A percentile compares a stretch with the other conserved stretches of the same genome.
Evolutionary conservation across 2,888 invertebrate genomes (phyloP).

Genomic region (Catocala nupta): DNA sequence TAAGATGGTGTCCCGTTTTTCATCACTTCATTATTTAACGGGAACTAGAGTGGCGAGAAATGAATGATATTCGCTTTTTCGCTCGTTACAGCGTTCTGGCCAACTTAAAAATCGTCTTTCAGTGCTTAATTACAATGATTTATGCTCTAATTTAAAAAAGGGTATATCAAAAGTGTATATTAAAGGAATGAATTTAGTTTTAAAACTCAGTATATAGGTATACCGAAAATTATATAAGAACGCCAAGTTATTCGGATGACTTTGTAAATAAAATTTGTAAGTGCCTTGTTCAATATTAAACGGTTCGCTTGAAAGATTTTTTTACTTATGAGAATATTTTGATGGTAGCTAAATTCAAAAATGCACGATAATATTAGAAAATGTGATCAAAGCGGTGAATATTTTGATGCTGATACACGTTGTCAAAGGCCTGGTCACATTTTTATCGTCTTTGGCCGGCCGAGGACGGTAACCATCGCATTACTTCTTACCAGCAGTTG

Average conservation of each 20-base stretch:
- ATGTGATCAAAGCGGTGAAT: conserved; percentile 7
- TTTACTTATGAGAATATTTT: conserved; percentile 4
- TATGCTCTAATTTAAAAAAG: conserved; percentile 24
- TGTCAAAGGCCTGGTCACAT: background rate
- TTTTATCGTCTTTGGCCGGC: too few relatives aligned
- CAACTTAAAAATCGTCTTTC: conserved; percentile 33
- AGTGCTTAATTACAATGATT: conserved; percentile 38
- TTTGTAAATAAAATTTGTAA: conserved; percentile 15
- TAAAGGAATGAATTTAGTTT: too few relatives aligned
- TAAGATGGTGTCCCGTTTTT: conserved; percentile 40
- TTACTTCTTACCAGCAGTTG: too few relatives aligned
- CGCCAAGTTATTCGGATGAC: background rate
- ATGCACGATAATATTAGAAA: conserved; percentile 4
- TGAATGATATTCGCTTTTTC: conserved; percentile 45
- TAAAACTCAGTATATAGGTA: too few relatives aligned
- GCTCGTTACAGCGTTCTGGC: conserved; percentile 45
- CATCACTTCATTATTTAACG: conserved; percentile 54
- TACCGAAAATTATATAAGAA: too few relatives aligned
- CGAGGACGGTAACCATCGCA: too few relatives aligned
- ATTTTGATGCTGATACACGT: background rate
- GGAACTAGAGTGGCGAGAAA: conserved; percentile 31
- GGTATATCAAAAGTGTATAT: background rate
- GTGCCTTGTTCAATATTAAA: conserved; percentile 13
- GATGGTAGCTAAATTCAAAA: background rate
- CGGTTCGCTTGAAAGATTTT: conserved; percentile 6